Conservation (phyloP, 2,113 vertebrate genomes). For the Leiothrix lutea region DNA sequence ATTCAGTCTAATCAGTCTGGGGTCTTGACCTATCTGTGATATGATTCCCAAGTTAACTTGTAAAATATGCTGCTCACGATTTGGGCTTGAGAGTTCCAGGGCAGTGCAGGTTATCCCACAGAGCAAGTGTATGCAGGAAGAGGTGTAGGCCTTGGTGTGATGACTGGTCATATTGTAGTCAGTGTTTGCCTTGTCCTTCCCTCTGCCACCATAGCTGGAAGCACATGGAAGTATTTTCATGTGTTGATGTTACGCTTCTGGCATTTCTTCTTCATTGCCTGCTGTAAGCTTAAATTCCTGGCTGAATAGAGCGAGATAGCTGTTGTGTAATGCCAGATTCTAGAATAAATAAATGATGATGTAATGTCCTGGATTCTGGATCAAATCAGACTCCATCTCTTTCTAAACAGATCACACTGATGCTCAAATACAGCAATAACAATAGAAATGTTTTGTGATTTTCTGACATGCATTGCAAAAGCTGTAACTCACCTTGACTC, state of each 20-base stretch:
- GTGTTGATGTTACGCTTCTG: not conserved
- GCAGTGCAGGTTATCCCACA: not conserved
- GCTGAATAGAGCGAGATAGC: not conserved
- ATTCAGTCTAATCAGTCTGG: not conserved
- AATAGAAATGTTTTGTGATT: not conserved
- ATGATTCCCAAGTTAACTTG: not conserved
- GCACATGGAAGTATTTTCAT: not conserved
- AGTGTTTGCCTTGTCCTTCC: not conserved
- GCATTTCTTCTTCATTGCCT: not conserved
- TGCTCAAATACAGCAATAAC: not conserved
- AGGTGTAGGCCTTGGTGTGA: not conserved
- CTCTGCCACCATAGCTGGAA: not conserved
- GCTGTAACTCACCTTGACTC: not conserved
- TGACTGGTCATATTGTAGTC: not conserved
- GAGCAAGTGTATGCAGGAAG: not conserved
- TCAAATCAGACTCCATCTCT: not conserved
- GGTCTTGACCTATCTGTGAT: not conserved
- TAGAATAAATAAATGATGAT: constrained; percentile 24
- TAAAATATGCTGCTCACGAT: not conserved
- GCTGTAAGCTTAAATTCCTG: not conserved
- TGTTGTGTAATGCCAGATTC: constrained; percentile 24
- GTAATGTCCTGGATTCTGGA: not conserved
- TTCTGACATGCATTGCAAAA: not conserved
- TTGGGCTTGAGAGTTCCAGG: not conserved
- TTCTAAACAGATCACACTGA: not conserved